A percentile compares a stretch with the other conserved stretches of the same genome.
These are phyloP conservation scores for Drosophila paulistorum DNA, from an alignment of 1,140 invertebrate genomes.

Conservation along the genomic window DNA sequence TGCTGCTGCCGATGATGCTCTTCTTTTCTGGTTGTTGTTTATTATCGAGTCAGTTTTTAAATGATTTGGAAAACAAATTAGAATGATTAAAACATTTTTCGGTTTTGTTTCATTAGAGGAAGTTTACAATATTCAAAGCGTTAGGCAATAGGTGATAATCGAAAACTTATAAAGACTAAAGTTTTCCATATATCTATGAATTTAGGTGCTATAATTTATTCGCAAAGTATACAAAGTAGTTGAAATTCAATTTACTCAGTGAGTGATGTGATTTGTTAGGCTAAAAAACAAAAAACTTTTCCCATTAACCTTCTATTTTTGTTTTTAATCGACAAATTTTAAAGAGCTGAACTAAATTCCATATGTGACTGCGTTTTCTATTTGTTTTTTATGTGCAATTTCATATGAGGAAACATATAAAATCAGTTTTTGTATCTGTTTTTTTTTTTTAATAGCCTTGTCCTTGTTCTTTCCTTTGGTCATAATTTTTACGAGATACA, in stretches of 20 bases:
- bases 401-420: conserved; percentile 5
- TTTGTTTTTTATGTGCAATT: conserved; percentile 11
- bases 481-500: conserved; percentile 19
- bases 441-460: conserved; percentile 13
- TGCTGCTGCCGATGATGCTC: not conserved
- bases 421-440: not conserved
- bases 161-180: not conserved
- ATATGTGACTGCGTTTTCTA: not conserved
- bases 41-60: conserved; percentile 38
- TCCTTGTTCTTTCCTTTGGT: conserved; percentile 14
- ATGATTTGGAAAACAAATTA: conserved; percentile 43
- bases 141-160: not conserved
- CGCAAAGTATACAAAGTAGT: too few species aligned
- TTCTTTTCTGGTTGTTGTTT: conserved; percentile 38
- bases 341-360: not conserved
- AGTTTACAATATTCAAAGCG: not conserved
- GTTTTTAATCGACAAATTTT: not conserved
- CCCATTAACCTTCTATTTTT: not conserved
- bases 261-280: too few species aligned
- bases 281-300: not conserved
- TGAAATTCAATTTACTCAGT: too few species aligned
- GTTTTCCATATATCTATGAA: not conserved
- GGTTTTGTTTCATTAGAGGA: not conserved
- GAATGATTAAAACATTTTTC: conserved; percentile 26
- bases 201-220: too few species aligned